Percentiles rank a stretch among this genome's conserved stretches.
Evolutionary conservation across 2,888 invertebrate genomes (phyloP).

Genomic region (Tinea semifulvella): DNA sequence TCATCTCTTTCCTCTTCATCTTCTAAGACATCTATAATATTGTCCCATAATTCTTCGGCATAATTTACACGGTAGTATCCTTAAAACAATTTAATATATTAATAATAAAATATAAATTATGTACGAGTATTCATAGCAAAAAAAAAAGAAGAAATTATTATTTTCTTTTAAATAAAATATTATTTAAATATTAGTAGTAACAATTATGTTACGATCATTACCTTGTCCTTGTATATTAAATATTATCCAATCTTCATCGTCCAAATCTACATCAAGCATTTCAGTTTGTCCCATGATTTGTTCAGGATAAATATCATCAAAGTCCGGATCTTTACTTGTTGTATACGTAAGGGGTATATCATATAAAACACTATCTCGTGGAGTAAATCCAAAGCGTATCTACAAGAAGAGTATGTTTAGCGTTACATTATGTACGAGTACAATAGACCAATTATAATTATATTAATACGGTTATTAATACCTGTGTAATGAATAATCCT

Average conservation of each 20-base stretch:
- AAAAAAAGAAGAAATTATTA: too few species aligned
- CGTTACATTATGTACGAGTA: neutral
- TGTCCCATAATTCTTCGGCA: constrained; percentile 70
- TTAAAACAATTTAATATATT: constrained; percentile 21
- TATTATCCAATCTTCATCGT: constrained; percentile 43
- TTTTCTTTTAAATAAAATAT: too few species aligned
- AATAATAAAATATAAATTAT: neutral
- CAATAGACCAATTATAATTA: neutral
- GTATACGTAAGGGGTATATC: constrained; percentile 61
- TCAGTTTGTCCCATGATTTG: constrained; percentile 27
- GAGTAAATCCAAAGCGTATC: constrained; percentile 35
- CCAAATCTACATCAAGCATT: constrained; percentile 27
- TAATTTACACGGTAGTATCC: constrained; percentile 78
- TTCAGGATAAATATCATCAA: constrained; percentile 34
- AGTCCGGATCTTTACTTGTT: constrained; percentile 39
- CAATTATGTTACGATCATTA: constrained; percentile 20
- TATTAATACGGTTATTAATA: constrained; percentile 21
- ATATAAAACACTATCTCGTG: constrained; percentile 20
- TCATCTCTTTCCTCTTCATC: constrained; percentile 60
- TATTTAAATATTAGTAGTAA: too few species aligned
- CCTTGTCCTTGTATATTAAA: constrained; percentile 57
- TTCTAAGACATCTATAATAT: constrained; percentile 64
- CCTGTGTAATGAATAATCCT: constrained; percentile 40
- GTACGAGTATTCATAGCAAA: neutral
- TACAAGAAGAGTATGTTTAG: constrained; percentile 23